phyloP scores from a whole-genome alignment of 2,797 vertebrate genomes.

The Scleropages formosus region DNA sequence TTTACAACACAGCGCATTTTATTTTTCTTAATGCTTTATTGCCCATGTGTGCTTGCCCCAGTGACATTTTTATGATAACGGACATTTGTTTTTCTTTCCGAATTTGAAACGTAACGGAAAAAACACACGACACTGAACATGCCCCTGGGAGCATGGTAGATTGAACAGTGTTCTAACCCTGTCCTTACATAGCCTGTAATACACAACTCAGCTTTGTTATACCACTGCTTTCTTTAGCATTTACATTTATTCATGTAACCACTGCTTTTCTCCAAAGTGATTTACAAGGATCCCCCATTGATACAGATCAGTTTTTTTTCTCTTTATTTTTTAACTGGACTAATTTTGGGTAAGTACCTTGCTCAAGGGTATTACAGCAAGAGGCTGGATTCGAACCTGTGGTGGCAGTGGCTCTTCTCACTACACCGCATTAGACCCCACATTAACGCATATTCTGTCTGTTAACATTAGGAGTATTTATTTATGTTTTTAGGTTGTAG shows the following conservation, averaged over 20 bases:
- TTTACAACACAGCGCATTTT: slow-evolving; percentile 26
- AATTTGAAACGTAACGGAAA: slow-evolving; percentile 51
- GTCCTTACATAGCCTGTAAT: not conserved
- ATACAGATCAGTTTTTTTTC: no score
- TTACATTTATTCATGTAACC: not conserved
- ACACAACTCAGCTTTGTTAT: not conserved
- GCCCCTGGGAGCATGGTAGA: slow-evolving; percentile 60
- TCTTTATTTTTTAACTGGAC: no score
- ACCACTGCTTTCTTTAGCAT: not conserved
- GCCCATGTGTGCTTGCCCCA: slow-evolving; percentile 54
- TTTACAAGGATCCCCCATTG: no score
- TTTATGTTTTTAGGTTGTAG: not conserved
- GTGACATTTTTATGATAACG: slow-evolving; percentile 27
- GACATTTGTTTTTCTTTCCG: slow-evolving; percentile 52
- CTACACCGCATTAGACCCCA: no score
- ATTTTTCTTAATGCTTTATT: slow-evolving; percentile 55
- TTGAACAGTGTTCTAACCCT: slow-evolving; percentile 20
- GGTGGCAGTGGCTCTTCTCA: no score
- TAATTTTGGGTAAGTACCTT: no score
- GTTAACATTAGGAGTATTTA: no score
- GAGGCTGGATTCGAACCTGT: no score
- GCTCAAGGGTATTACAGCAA: no score
- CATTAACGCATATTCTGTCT: not conserved
- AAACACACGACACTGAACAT: slow-evolving; percentile 57
- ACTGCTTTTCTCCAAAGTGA: no score